Evolutionary conservation across 2,888 invertebrate genomes (phyloP).

Genomic region (Agrochola lota): DNA sequence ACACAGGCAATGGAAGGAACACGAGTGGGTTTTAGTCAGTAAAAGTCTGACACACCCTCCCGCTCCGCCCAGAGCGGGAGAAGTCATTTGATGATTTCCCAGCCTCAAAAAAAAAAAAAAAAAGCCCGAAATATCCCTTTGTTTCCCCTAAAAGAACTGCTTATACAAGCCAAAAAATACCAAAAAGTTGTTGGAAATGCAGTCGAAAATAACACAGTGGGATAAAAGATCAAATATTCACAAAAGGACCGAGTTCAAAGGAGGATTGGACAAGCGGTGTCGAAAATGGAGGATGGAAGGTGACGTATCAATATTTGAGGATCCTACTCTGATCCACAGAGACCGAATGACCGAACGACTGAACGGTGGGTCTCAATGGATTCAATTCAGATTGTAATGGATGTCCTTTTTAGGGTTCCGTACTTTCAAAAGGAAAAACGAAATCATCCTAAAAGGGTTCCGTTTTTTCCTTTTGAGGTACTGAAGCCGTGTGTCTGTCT

Average conservation of each 20-base stretch:
- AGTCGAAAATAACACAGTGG: slow-evolving; percentile 29
- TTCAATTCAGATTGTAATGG: slow-evolving; percentile 48
- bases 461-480: too few species aligned
- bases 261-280: slow-evolving; percentile 21
- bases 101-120: too few species aligned
- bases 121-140: not conserved
- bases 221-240: slow-evolving; percentile 30
- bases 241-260: slow-evolving; percentile 47
- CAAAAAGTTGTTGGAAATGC: slow-evolving; percentile 23
- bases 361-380: slow-evolving; percentile 22
- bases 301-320: slow-evolving; percentile 53
- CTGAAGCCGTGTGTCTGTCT: too few species aligned
- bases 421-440: too few species aligned
- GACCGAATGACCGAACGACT: slow-evolving; percentile 16
- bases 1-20: too few species aligned
- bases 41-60: too few species aligned
- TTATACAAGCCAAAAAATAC: not conserved
- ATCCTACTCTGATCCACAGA: slow-evolving; percentile 39
- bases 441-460: too few species aligned
- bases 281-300: slow-evolving; percentile 41
- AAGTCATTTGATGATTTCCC: too few species aligned
- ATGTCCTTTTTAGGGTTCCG: slow-evolving; percentile 16
- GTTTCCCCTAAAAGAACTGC: not conserved
- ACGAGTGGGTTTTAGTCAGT: too few species aligned
- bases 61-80: too few species aligned